A percentile compares a stretch with the other conserved stretches of the same genome.
Conservation (phyloP, 2,113 vertebrate species). For the Callorhinus ursinus region DNA sequence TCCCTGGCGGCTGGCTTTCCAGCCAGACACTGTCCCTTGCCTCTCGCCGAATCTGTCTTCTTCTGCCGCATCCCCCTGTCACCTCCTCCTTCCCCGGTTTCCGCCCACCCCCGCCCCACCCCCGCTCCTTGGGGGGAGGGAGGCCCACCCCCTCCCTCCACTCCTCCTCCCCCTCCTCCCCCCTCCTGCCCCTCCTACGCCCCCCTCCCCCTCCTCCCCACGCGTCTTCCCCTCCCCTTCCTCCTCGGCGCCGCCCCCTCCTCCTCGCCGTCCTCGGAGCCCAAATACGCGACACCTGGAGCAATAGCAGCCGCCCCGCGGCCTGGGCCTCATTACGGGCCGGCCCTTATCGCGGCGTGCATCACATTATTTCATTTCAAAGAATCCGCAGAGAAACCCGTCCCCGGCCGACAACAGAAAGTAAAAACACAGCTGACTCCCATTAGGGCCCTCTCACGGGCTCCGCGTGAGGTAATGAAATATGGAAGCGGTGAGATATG, state of each 20-base stretch:
- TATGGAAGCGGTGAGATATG: constrained; percentile 96
- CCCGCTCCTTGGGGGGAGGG: too few relatives aligned
- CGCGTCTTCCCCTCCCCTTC: not conserved
- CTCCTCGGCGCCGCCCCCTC: constrained; percentile 57
- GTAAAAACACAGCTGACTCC: constrained; percentile 99
- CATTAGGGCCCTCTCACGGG: constrained; percentile 97
- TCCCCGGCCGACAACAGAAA: constrained; percentile 90
- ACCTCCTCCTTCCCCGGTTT: not conserved
- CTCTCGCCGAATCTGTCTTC: not conserved
- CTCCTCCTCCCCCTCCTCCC: too few relatives aligned
- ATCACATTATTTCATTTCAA: constrained; percentile 93
- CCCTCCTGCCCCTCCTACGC: too few relatives aligned
- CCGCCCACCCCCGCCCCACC: not conserved
- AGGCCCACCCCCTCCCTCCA: rapidly evolving
- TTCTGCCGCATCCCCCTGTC: not conserved
- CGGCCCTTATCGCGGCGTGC: constrained; percentile 91
- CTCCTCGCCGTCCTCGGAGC: constrained; percentile 28
- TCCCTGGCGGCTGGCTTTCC: not conserved
- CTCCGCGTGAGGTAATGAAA: constrained; percentile 93
- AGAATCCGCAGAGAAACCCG: constrained; percentile 90
- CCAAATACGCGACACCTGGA: constrained; percentile 90
- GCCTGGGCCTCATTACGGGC: constrained; percentile 90
- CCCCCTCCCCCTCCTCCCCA: rapidly evolving
- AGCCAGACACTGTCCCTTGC: not conserved
- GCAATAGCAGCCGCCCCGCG: constrained; percentile 87